These are phyloP conservation scores for Myrmecobius fasciatus DNA, from an alignment of 2,113 vertebrate species.

Conservation along the genomic window DNA sequence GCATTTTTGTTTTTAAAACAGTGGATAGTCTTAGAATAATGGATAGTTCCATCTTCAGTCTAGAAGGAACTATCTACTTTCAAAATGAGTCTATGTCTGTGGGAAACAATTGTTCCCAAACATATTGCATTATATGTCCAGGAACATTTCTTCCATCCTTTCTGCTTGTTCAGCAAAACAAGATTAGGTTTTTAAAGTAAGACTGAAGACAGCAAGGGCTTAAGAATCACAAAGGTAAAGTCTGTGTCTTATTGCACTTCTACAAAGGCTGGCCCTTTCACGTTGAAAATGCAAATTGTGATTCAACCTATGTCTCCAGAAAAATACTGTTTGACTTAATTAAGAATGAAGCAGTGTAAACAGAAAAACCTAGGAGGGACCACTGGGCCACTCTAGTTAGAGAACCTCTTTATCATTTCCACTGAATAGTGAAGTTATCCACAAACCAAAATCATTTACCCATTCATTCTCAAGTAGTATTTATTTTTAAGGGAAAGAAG, in stretches of 20 bases:
- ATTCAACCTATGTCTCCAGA: not conserved
- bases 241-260: not conserved
- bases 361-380: not conserved
- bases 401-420: not conserved
- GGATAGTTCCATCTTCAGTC: conserved; percentile 5
- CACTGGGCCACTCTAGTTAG: not conserved
- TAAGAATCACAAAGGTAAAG: not conserved
- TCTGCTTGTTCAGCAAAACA: conserved; percentile 44
- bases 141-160: not conserved
- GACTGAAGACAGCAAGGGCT: not conserved
- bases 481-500: not conserved
- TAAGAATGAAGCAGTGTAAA: not conserved
- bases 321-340: not conserved
- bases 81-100: not conserved
- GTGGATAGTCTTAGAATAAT: conserved; percentile 23
- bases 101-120: not conserved
- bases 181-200: not conserved
- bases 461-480: not conserved
- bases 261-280: not conserved
- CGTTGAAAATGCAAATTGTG: not conserved
- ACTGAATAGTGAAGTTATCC: not conserved
- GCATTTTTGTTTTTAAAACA: conserved; percentile 33
- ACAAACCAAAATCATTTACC: not conserved
- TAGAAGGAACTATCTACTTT: conserved; percentile 9
- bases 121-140: not conserved